phyloP scores from a whole-genome alignment of 2,797 vertebrate species.

The Aselliscus stoliczkanus region DNA sequence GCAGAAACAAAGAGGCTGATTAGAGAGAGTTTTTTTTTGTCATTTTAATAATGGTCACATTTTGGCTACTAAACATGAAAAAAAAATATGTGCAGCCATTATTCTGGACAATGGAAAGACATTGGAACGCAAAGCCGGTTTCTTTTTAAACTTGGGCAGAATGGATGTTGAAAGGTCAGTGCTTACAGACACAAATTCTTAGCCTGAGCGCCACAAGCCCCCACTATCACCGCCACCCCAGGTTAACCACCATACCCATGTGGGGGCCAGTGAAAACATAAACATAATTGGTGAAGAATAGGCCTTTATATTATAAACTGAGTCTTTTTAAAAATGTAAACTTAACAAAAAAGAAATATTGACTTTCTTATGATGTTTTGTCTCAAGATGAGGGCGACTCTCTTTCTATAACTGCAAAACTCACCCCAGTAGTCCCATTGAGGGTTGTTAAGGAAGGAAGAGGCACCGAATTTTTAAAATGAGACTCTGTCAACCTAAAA shows the following conservation, averaged over 20 bases:
- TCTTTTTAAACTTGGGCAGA: neutral
- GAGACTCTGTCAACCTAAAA: neutral
- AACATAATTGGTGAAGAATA: neutral
- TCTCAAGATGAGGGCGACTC: neutral
- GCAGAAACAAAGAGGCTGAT: neutral
- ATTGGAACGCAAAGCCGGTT: neutral
- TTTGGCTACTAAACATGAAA: neutral
- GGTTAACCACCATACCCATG: neutral
- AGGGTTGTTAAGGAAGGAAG: slow-evolving; percentile 1
- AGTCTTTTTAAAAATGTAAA: neutral
- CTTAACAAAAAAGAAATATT: neutral
- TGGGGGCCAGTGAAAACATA: neutral
- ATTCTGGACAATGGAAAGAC: neutral
- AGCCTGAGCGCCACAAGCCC: no score
- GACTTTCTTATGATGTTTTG: neutral
- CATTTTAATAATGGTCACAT: neutral
- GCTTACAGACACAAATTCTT: neutral
- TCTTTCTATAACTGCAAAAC: neutral
- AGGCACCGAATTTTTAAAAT: neutral
- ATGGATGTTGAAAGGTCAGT: neutral
- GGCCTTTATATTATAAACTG: neutral
- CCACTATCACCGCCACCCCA: accelerated
- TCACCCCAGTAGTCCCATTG: neutral
- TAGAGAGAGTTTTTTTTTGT: neutral
- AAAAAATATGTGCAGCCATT: neutral